Conservation (phyloP, 2,113 vertebrate species). For the Plecotus auritus region DNA sequence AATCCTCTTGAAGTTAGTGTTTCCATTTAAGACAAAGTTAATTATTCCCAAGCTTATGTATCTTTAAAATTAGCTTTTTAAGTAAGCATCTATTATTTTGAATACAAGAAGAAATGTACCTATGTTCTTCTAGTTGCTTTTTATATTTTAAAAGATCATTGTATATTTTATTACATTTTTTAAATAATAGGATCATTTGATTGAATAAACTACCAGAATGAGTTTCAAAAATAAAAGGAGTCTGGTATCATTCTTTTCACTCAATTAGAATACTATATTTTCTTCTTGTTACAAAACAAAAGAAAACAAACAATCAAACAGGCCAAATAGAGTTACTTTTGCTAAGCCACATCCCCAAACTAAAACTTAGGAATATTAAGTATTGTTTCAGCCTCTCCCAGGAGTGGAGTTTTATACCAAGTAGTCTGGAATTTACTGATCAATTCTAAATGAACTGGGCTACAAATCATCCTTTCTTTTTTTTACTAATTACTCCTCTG, state of each 20-base stretch:
- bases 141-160: not conserved
- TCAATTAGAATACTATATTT: not conserved
- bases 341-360: not conserved
- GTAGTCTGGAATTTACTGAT: not conserved
- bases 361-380: not conserved
- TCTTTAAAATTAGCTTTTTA: constrained; percentile 13
- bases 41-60: constrained; percentile 42
- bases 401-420: not conserved
- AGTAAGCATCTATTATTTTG: constrained; percentile 19
- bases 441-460: not conserved
- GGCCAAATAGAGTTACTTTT: not conserved
- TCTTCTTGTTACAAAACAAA: not conserved
- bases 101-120: not conserved
- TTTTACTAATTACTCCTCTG: not conserved
- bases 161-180: not conserved
- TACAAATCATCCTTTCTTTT: not conserved
- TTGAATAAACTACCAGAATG: not conserved
- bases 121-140: not conserved
- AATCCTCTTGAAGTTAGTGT: not conserved
- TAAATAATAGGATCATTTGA: not conserved
- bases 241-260: not conserved
- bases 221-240: not conserved
- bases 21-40: constrained; percentile 45
- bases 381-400: not conserved
- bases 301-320: not conserved